These are phyloP conservation scores for Polypedilum vanderplanki DNA, from an alignment of 1,140 invertebrate species.

Conservation along the genomic window DNA sequence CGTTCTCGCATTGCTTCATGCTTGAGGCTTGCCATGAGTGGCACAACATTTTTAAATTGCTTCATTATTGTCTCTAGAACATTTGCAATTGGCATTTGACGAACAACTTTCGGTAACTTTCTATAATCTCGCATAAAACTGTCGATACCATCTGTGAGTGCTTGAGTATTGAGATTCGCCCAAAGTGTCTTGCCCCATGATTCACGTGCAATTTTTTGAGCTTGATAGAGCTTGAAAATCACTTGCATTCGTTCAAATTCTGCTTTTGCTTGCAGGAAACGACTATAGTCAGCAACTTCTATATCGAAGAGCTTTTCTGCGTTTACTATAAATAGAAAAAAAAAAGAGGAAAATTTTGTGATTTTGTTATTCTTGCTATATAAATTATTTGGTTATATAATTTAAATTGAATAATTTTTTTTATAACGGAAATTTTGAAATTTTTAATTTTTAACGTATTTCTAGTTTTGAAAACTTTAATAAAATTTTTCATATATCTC, in stretches of 20 bases:
- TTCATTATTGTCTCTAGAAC: slow-evolving; percentile 76
- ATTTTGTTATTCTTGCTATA: too few species aligned
- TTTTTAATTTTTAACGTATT: too few species aligned
- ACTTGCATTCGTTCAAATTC: slow-evolving; percentile 65
- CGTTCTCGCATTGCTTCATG: slow-evolving; percentile 81
- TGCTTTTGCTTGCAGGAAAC: slow-evolving; percentile 59
- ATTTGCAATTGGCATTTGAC: slow-evolving; percentile 53
- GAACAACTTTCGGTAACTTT: slow-evolving; percentile 49
- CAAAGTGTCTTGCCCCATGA: slow-evolving; percentile 79
- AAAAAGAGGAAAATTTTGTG: background rate
- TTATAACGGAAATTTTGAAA: too few species aligned
- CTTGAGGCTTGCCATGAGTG: slow-evolving; percentile 82
- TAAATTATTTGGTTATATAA: too few species aligned
- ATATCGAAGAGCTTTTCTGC: slow-evolving; percentile 83
- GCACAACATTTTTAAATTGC: slow-evolving; percentile 78
- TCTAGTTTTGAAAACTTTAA: too few species aligned
- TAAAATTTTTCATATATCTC: too few species aligned
- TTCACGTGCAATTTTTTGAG: slow-evolving; percentile 67
- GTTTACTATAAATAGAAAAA: slow-evolving; percentile 42
- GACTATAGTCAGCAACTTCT: slow-evolving; percentile 69
- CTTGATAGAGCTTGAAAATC: slow-evolving; percentile 70
- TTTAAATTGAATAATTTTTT: too few species aligned
- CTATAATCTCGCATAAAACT: slow-evolving; percentile 70
- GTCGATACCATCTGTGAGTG: slow-evolving; percentile 79
- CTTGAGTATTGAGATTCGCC: slow-evolving; percentile 75